Evolutionary conservation across 2,888 invertebrate species (phyloP).

Genomic region (Drosophila mulleri): DNA sequence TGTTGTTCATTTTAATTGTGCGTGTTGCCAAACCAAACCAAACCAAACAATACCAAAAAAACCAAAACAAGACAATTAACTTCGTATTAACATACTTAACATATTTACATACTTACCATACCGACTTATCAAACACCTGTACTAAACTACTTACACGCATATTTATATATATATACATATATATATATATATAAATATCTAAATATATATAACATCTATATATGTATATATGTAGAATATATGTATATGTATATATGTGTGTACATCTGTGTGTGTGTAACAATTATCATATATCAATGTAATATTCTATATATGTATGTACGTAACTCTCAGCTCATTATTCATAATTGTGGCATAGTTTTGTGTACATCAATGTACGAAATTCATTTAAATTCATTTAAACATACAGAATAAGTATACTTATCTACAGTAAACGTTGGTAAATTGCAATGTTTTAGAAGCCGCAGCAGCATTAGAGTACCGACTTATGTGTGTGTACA

Average conservation of each 20-base stretch:
- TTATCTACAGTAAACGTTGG: slow-evolving; percentile 31
- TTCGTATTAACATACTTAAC: slow-evolving; percentile 28
- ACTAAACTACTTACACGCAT: neutral
- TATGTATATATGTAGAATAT: neutral
- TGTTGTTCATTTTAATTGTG: slow-evolving; percentile 45
- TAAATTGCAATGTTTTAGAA: slow-evolving; percentile 35
- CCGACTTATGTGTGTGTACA: slow-evolving; percentile 28
- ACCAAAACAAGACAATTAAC: slow-evolving; percentile 44
- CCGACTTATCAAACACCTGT: slow-evolving; percentile 54
- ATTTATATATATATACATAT: slow-evolving; percentile 4
- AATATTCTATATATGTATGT: slow-evolving; percentile 42
- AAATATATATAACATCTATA: slow-evolving; percentile 23
- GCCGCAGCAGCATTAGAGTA: slow-evolving; percentile 28
- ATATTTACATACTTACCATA: slow-evolving; percentile 42
- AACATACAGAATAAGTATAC: neutral
- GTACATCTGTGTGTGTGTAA: slow-evolving; percentile 23
- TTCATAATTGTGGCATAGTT: slow-evolving; percentile 49
- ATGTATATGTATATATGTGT: neutral
- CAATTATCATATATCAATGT: slow-evolving; percentile 26
- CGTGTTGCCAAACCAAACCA: slow-evolving; percentile 39
- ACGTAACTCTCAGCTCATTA: slow-evolving; percentile 48
- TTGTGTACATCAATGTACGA: slow-evolving; percentile 27
- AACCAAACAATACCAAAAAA: slow-evolving; percentile 24
- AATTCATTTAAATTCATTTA: slow-evolving; percentile 14
- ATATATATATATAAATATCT: slow-evolving; percentile 7